These are phyloP conservation scores for Diacarnus erythraeanus DNA, from an alignment of 37 sponge, comb jelly and placozoan species.

Conservation along the genomic window DNA sequence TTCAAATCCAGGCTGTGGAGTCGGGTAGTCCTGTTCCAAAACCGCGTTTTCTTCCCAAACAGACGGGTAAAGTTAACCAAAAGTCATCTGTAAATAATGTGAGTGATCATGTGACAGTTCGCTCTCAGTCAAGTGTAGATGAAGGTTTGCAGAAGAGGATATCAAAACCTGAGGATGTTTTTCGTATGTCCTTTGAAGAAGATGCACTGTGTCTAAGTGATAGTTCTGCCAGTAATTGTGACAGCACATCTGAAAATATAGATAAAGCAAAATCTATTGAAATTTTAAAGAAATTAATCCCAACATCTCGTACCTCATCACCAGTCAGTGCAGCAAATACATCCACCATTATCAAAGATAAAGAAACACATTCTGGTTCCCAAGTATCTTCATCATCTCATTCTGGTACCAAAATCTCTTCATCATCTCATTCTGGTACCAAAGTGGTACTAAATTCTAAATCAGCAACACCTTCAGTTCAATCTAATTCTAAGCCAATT, in stretches of 20 bases:
- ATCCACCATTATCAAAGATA: not conserved
- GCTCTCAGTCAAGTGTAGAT: not conserved
- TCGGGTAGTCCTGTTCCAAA: not conserved
- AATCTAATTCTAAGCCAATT: not conserved
- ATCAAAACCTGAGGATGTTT: not conserved
- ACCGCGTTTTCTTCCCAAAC: not conserved
- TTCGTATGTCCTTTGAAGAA: not conserved
- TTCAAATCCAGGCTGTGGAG: not conserved
- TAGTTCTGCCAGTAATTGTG: not conserved
- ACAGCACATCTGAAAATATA: not conserved
- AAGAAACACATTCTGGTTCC: not conserved
- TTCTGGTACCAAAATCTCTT: not conserved
- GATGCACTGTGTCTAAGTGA: not conserved
- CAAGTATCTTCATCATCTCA: not conserved
- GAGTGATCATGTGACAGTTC: not conserved
- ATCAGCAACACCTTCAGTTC: not conserved
- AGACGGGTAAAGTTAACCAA: no score
- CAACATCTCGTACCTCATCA: not conserved
- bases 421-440: not conserved
- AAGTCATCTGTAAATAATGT: no score
- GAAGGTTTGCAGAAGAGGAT: not conserved
- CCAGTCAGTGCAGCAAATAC: not conserved
- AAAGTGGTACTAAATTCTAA: not conserved
- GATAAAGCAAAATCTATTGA: not conserved
- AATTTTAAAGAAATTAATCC: not conserved